Evolutionary conservation across 2,797 vertebrate genomes (phyloP).

Genomic region (Pseudochirops corinnae): DNA sequence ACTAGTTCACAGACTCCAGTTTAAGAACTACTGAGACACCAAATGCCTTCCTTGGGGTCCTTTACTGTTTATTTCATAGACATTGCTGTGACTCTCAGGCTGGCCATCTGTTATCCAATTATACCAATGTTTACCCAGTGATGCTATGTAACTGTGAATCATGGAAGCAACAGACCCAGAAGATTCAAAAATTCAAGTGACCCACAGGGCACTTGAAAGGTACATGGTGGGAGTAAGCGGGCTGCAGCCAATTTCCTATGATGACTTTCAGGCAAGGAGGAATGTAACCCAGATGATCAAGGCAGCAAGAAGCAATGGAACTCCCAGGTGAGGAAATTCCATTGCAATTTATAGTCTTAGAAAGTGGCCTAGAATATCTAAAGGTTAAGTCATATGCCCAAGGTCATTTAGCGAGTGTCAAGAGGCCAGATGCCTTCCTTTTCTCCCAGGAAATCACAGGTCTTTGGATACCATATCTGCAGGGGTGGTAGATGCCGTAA

Average conservation of each 20-base stretch:
- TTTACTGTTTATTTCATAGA: background rate
- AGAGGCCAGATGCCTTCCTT: background rate
- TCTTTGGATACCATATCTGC: background rate
- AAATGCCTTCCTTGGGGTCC: background rate
- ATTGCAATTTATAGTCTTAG: background rate
- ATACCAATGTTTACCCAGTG: background rate
- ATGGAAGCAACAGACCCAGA: background rate
- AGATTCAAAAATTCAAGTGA: background rate
- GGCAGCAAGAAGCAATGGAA: background rate
- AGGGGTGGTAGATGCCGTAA: background rate
- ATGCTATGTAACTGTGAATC: background rate
- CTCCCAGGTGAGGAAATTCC: background rate
- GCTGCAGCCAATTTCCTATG: background rate
- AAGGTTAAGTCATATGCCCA: background rate
- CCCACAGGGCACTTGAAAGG: background rate
- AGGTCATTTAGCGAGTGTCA: background rate
- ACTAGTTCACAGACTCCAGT: background rate
- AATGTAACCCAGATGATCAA: background rate
- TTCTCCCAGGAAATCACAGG: conserved; percentile 11
- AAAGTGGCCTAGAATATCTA: background rate
- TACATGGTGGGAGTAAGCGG: background rate
- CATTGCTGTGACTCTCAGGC: background rate
- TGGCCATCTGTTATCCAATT: background rate
- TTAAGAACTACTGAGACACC: background rate
- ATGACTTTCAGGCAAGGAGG: background rate